Evolutionary conservation across 2,797 vertebrate genomes (phyloP).

Genomic region (Sternarchorhynchus goeldii): DNA sequence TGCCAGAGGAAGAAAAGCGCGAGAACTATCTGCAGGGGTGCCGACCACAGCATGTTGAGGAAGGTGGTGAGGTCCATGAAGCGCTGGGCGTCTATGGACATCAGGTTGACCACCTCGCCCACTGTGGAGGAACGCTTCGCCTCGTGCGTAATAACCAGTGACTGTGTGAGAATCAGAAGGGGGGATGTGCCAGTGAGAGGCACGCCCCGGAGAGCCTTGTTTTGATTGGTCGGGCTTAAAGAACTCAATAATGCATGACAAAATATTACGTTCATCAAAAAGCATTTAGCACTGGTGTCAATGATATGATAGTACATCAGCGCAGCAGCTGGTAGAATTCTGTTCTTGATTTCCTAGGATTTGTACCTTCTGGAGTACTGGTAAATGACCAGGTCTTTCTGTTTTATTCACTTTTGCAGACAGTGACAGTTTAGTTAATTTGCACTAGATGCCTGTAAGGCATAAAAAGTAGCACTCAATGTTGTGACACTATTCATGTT

Average conservation of each 20-base stretch:
- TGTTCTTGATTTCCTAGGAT: no score
- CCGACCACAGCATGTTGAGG: slow-evolving; percentile 95
- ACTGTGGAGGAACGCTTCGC: slow-evolving; percentile 89
- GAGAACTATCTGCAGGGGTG: slow-evolving; percentile 90
- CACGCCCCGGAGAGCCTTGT: no score
- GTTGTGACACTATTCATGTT: no score
- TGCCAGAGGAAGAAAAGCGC: slow-evolving; percentile 95
- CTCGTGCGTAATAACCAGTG: slow-evolving; percentile 89
- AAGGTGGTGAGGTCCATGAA: slow-evolving; percentile 90
- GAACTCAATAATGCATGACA: neutral
- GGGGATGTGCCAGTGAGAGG: neutral
- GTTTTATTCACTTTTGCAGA: neutral
- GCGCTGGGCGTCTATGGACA: slow-evolving; percentile 95
- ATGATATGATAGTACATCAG: neutral
- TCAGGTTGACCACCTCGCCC: slow-evolving; percentile 95
- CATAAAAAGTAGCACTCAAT: no score
- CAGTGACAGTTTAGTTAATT: neutral
- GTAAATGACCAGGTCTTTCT: neutral
- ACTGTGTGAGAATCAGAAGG: slow-evolving; percentile 66
- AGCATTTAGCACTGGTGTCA: neutral
- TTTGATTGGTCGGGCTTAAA: neutral
- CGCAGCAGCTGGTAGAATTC: neutral
- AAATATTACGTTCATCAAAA: neutral
- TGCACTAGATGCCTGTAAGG: no score
- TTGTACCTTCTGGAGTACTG: neutral